Evolutionary conservation across 2,797 vertebrate species (phyloP).

Genomic region (Pseudopleuronectes americanus): DNA sequence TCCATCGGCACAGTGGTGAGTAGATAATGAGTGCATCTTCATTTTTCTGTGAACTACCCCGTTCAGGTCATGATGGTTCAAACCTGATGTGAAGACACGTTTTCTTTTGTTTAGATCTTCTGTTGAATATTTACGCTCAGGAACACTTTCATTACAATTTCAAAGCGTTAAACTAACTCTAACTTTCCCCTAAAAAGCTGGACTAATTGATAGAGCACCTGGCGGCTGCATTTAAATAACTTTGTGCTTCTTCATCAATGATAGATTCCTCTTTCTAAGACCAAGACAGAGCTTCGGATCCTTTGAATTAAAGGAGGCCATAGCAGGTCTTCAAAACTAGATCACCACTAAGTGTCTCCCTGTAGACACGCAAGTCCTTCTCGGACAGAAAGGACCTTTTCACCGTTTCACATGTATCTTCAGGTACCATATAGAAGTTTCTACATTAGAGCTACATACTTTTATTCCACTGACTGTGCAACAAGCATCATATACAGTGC

Average conservation of each 20-base stretch:
- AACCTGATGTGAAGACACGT: background rate
- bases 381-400: constrained; percentile 6
- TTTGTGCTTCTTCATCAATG: constrained; percentile 66
- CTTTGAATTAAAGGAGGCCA: constrained; percentile 79
- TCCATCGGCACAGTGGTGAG: too few relatives aligned
- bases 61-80: constrained; percentile 22
- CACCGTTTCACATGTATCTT: background rate
- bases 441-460: background rate
- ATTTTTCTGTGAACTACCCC: too few relatives aligned
- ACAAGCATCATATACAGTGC: too few relatives aligned
- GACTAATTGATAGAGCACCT: constrained; percentile 63
- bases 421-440: background rate
- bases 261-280: constrained; percentile 72
- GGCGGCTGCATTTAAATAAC: constrained; percentile 61
- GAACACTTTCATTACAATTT: constrained; percentile 41
- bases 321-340: constrained; percentile 72
- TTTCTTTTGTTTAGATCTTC: constrained; percentile 26
- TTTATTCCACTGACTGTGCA: too few relatives aligned
- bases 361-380: constrained; percentile 41
- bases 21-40: too few relatives aligned
- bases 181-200: constrained; percentile 39
- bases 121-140: too few relatives aligned
- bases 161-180: constrained; percentile 47
- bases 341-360: constrained; percentile 76
- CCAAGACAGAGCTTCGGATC: constrained; percentile 61